phyloP scores from a whole-genome alignment of 1,140 invertebrate species.

The Drosophila auraria region DNA sequence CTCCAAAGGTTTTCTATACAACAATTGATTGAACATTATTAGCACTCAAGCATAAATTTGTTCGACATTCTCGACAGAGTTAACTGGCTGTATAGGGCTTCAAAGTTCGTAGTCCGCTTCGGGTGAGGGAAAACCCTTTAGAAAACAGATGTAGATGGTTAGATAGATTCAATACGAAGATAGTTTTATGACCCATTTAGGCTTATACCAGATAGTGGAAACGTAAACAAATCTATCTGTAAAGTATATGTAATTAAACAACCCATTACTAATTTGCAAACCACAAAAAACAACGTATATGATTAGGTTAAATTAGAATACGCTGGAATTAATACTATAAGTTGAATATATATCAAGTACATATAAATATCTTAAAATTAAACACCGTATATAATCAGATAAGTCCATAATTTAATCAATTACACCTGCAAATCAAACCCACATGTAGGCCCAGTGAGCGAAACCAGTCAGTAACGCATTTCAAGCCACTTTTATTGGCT shows the following conservation, averaged over 20 bases:
- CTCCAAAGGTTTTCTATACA: constrained; percentile 67
- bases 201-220: too few species aligned
- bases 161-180: constrained; percentile 4
- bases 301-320: too few species aligned
- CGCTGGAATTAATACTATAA: too few species aligned
- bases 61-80: constrained; percentile 54
- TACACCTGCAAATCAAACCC: neutral
- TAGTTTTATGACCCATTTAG: constrained; percentile 1
- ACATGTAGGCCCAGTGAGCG: neutral
- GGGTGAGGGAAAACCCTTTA: constrained; percentile 6
- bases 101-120: constrained; percentile 4
- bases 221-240: too few species aligned
- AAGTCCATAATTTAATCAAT: constrained; percentile 8
- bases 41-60: constrained; percentile 80
- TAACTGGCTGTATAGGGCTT: constrained; percentile 35
- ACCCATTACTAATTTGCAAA: too few species aligned
- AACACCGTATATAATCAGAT: neutral
- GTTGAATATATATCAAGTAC: too few species aligned
- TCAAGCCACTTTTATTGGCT: constrained; percentile 6
- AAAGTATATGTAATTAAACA: too few species aligned
- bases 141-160: constrained; percentile 24
- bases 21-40: constrained; percentile 82
- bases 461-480: neutral
- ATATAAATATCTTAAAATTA: neutral
- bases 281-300: too few species aligned